Evolutionary conservation across 2,888 invertebrate genomes (phyloP), one percentile per base, ranked within the genome.

Genomic region (Fabriciana adippe): DNA sequence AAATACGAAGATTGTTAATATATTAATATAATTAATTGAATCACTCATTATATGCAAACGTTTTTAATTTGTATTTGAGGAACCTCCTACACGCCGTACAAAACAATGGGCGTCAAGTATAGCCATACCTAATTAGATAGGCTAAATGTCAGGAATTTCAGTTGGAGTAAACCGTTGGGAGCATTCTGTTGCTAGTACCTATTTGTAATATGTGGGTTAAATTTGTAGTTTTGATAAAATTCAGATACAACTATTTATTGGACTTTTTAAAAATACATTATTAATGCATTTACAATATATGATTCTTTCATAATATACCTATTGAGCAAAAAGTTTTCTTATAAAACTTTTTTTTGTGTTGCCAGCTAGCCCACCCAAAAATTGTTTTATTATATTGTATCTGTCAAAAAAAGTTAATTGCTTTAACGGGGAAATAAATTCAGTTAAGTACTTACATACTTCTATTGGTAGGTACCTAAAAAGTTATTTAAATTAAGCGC

Each of bases 121-220:
- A 66, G 60, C 62, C 53, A 60, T 76, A 75, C 74, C 83, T 84
- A 83, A 83, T 82, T 83, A 83, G 82, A 79, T 81, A 80, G 81
- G 79, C 81, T 79, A 78, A 79, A 80, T 78, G 69, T 80, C 82
- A 71, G 51, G 70, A 73, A 76, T 81, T 83, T 85, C 84, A 85
- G 82, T 79, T 83, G 81, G 85, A 84, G 18, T 18, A 18, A 61
- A 11, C 61, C 50, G 53, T 61, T 61, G 61, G 61, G 51, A 35
- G 53, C 50, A 41, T 61, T 53, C 53, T 51, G 35, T 61, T 61
- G 51, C 51, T 0, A 16, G 59, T 51, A n/a, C n/a, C n/a, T n/a
- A 18, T 61, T 61, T 41, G 15, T 16, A 8, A 51, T 16, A n/a
- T 6, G 16, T 50, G 15, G 50, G 15, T 50, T 50, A n/a, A 50